Evolutionary conservation across 2,797 vertebrate genomes (phyloP).

Genomic region (Coregonus suidteri): DNA sequence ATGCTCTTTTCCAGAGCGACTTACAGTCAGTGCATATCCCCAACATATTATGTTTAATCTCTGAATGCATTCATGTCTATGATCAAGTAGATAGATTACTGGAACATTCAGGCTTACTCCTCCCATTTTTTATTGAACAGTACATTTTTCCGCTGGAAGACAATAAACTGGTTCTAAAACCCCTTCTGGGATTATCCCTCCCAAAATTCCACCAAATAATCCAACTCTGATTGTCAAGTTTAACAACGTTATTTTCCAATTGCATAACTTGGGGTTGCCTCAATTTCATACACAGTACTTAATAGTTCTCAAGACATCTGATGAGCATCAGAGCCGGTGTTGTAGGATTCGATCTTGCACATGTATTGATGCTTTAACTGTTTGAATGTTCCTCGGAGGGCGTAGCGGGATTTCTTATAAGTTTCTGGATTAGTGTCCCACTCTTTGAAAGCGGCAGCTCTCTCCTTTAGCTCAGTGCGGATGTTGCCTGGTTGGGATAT

Average conservation of each 20-base stretch:
- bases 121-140: slow-evolving; percentile 39
- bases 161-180: slow-evolving; percentile 4
- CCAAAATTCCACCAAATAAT: slow-evolving; percentile 1
- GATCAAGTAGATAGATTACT: slow-evolving; percentile 31
- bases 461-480: too few relatives aligned
- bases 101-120: slow-evolving; percentile 30
- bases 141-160: slow-evolving; percentile 21
- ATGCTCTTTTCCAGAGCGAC: too few relatives aligned
- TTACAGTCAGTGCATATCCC: too few relatives aligned
- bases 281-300: background rate
- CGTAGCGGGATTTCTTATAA: too few relatives aligned
- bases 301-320: background rate
- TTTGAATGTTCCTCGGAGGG: too few relatives aligned
- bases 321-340: too few relatives aligned
- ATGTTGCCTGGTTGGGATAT: too few relatives aligned
- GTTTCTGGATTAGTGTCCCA: too few relatives aligned
- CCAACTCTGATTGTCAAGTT: background rate
- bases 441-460: too few relatives aligned
- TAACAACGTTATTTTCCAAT: background rate
- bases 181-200: slow-evolving; percentile 4
- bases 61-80: slow-evolving; percentile 34
- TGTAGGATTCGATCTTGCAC: too few relatives aligned
- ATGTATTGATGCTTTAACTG: too few relatives aligned
- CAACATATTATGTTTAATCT: slow-evolving; percentile 33
- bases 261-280: background rate